Conservation (phyloP, 2,888 invertebrate genomes). For the Eremobia ochroleuca region DNA sequence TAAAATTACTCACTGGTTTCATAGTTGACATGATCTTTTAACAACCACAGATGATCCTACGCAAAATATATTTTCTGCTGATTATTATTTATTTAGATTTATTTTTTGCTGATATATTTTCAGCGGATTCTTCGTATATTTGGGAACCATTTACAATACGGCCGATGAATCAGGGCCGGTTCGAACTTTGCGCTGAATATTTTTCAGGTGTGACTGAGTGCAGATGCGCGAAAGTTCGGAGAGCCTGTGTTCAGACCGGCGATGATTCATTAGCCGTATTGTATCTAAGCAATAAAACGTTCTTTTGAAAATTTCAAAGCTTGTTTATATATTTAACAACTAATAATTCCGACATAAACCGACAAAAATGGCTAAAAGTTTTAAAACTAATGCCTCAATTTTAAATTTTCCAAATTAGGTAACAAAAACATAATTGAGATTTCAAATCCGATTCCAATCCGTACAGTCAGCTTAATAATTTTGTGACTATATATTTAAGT, state of each 20-base stretch:
- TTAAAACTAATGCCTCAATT: not conserved
- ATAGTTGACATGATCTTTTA: not conserved
- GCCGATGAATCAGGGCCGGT: not conserved
- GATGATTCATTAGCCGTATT: too few relatives aligned
- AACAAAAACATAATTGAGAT: conserved; percentile 54
- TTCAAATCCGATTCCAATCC: conserved; percentile 55
- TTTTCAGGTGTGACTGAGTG: not conserved
- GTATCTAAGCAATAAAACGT: not conserved
- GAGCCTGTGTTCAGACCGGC: too few relatives aligned
- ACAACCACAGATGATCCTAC: not conserved
- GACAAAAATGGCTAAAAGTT: not conserved
- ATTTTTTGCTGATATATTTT: conserved; percentile 9
- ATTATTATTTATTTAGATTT: too few relatives aligned
- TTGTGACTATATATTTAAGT: conserved; percentile 21
- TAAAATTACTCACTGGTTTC: conserved; percentile 9
- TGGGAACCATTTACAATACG: not conserved
- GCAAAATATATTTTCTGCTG: conserved; percentile 1
- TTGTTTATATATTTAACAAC: not conserved
- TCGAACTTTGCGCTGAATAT: not conserved
- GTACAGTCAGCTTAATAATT: conserved; percentile 14
- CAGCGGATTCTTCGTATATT: not conserved
- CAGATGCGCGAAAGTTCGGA: too few relatives aligned
- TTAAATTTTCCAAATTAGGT: conserved; percentile 4
- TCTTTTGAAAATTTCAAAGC: not conserved
- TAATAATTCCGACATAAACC: conserved; percentile 2